A percentile compares a stretch with the other conserved stretches of the same genome.
phyloP scores from a whole-genome alignment of 2,888 invertebrate genomes.

The Scotopteryx bipunctaria region DNA sequence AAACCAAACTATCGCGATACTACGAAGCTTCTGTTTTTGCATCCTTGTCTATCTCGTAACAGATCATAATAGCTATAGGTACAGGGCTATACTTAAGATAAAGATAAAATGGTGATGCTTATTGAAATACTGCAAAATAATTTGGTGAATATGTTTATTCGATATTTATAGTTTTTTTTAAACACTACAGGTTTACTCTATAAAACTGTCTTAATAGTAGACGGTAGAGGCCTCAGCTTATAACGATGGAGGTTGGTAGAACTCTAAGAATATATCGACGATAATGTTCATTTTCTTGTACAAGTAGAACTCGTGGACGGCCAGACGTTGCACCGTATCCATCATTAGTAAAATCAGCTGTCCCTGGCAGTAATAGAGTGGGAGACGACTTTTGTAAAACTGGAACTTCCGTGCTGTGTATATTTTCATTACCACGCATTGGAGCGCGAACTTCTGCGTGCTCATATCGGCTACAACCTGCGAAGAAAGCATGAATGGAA shows the following conservation, averaged over 20 bases:
- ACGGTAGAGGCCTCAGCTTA: not conserved
- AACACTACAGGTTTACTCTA: too few relatives aligned
- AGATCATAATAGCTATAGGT: too few relatives aligned
- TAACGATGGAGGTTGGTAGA: slow-evolving; percentile 52
- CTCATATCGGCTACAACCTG: slow-evolving; percentile 53
- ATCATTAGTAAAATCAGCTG: slow-evolving; percentile 43
- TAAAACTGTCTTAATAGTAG: too few relatives aligned
- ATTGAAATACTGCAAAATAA: too few relatives aligned
- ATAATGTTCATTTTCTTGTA: slow-evolving; percentile 44
- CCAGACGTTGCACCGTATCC: slow-evolving; percentile 46
- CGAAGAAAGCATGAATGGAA: not conserved
- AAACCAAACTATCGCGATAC: too few relatives aligned
- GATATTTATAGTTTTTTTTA: too few relatives aligned
- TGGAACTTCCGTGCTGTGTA: slow-evolving; percentile 47
- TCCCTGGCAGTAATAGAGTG: slow-evolving; percentile 67
- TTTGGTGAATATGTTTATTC: too few relatives aligned
- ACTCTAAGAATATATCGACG: slow-evolving; percentile 50
- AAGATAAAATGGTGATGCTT: too few relatives aligned
- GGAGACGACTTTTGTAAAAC: slow-evolving; percentile 53
- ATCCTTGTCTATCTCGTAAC: too few relatives aligned
- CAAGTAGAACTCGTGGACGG: slow-evolving; percentile 64
- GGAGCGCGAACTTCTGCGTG: slow-evolving; percentile 43
- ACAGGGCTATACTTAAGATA: too few relatives aligned
- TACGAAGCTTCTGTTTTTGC: too few relatives aligned
- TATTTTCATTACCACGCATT: slow-evolving; percentile 58